Conservation (phyloP, 2,113 vertebrate species). For the Gasterosteus nipponicus region DNA sequence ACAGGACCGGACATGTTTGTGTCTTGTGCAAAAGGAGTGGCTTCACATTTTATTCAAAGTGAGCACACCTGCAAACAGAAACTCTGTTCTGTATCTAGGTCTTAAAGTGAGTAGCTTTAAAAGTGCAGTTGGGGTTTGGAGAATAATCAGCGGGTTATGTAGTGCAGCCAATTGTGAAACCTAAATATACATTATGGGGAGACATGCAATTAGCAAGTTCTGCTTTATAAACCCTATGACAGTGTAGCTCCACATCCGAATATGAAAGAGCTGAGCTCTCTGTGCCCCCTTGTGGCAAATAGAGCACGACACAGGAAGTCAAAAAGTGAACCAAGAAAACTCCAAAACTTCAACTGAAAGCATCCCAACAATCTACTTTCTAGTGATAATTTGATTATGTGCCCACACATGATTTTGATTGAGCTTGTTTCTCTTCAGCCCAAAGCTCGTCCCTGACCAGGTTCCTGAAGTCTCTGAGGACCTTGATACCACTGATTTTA, state of each 20-base stretch:
- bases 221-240: not conserved
- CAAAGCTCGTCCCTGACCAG: conserved; percentile 18
- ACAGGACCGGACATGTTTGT: conserved; percentile 25
- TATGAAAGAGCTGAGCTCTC: conserved; percentile 11
- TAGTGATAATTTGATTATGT: not conserved
- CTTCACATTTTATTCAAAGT: conserved; percentile 20
- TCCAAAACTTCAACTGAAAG: not conserved
- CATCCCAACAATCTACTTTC: not conserved
- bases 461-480: conserved; percentile 42
- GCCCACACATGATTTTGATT: not conserved
- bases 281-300: conserved; percentile 65
- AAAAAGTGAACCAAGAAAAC: not conserved
- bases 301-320: conserved; percentile 13
- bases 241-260: conserved; percentile 1
- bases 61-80: conserved; percentile 17
- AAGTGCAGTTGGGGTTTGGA: not conserved
- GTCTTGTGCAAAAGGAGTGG: conserved; percentile 15
- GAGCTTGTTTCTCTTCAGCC: conserved; percentile 37
- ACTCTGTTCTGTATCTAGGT: conserved; percentile 7
- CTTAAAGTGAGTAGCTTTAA: conserved; percentile 3
- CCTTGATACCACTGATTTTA: not conserved
- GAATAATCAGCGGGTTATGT: not conserved
- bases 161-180: not conserved
- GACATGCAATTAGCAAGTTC: not conserved
- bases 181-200: not conserved